Evolutionary conservation across 2,797 vertebrate species (phyloP).

Genomic region (Arremon brunneinucha): DNA sequence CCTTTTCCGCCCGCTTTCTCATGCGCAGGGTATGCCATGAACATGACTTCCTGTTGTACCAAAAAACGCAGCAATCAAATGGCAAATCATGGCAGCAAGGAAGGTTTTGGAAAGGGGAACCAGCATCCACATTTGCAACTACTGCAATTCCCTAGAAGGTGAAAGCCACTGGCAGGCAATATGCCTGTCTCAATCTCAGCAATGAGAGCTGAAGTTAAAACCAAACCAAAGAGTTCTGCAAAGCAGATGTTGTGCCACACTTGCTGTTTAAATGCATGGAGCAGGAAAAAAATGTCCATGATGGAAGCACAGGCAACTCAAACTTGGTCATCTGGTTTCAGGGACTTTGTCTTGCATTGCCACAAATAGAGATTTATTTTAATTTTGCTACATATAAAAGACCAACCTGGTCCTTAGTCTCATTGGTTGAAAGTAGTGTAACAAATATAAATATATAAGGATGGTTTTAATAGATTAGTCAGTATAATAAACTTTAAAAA

Average conservation of each 20-base stretch:
- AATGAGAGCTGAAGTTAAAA: constrained; percentile 33
- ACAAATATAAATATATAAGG: not conserved
- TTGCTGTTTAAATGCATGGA: constrained; percentile 52
- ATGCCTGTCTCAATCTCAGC: constrained; percentile 11
- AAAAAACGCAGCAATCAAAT: constrained; percentile 88
- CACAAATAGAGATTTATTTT: not conserved
- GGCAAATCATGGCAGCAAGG: constrained; percentile 71
- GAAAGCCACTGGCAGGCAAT: constrained; percentile 6
- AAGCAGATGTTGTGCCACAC: constrained; percentile 49
- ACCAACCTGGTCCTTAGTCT: not conserved
- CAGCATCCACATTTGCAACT: constrained; percentile 56
- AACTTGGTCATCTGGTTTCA: not conserved
- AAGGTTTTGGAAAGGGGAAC: constrained; percentile 60
- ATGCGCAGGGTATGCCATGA: constrained; percentile 99
- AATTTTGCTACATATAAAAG: not conserved
- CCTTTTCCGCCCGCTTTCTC: constrained; percentile 94
- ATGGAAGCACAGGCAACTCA: constrained; percentile 42
- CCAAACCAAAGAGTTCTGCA: constrained; percentile 28
- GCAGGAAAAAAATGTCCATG: constrained; percentile 18
- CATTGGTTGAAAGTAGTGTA: not conserved
- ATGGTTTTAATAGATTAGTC: not conserved
- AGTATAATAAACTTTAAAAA: not conserved
- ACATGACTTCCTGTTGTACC: constrained; percentile 98
- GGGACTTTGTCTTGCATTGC: not conserved
- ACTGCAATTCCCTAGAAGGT: constrained; percentile 43